phyloP scores from a whole-genome alignment of 2,113 vertebrate genomes.

The Tupaia tana region DNA sequence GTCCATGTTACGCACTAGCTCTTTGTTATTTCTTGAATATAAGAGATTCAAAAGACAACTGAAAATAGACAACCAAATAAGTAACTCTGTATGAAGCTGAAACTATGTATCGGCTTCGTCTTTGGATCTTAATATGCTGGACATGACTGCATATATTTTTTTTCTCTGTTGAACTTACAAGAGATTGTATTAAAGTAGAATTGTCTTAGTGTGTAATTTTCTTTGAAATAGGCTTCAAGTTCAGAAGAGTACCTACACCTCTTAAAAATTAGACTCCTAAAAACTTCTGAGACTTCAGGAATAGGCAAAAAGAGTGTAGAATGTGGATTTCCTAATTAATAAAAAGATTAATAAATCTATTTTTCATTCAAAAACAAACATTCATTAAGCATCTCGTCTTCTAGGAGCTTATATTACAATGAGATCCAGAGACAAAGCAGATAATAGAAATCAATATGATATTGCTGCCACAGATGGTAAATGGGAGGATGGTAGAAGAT shows the following conservation, averaged over 20 bases:
- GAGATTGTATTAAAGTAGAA: background rate
- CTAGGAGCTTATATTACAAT: background rate
- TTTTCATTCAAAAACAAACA: background rate
- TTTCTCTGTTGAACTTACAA: background rate
- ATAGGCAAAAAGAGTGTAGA: background rate
- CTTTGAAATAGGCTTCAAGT: background rate
- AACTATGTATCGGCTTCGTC: background rate
- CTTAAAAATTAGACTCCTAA: fast-evolving
- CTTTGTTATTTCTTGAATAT: background rate
- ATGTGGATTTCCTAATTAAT: background rate
- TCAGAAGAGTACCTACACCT: background rate
- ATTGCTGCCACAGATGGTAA: background rate
- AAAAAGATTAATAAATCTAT: background rate
- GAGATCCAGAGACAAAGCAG: background rate
- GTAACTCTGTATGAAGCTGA: background rate
- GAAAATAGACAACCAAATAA: background rate
- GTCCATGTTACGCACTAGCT: background rate
- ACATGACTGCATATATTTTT: background rate
- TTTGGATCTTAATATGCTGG: background rate
- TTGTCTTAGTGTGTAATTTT: background rate
- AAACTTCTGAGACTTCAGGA: background rate
- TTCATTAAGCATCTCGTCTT: background rate
- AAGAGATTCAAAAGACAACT: background rate
- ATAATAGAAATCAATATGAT: background rate
- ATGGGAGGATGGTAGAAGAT: background rate